Base-by-base conservation (phyloP, 2,888 invertebrate species). In the Entomobrya proxima region DNA sequence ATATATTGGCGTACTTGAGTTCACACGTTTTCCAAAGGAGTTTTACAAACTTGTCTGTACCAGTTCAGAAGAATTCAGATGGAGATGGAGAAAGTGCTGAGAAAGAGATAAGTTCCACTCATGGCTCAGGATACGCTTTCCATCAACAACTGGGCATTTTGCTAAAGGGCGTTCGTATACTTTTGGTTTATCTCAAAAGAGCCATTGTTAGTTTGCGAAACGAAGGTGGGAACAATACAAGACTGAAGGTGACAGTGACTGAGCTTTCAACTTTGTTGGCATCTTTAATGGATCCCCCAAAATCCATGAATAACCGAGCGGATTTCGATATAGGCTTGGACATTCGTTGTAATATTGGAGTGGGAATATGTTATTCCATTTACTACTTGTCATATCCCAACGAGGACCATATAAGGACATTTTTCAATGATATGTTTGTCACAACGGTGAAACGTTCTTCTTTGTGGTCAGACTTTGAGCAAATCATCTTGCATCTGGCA, bases 291-390 rank as follows among this genome's bases (percentile, higher is more conserved):
- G 78, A 55, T 35, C 69, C 74, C 24, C 21, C 58, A 24, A 69
- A 30, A 44, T 50, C 55, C 9, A 35, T 37, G 13, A 32, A 32
- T 7, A 24, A 21, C 7, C 55, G 15, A 21, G 61, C 37, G 4
- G 55, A 81, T n/a, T 72, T 86, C 30, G 88, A 88, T 30, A 37
- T 88, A 69, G 85, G 86, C 0, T 24, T 90, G 52, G 88, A 89
- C 47, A 81, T 90, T 18, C 86, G 87, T 24, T 89, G 88, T 44
- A 89, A 88, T 58, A 84, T 85, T 47, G 89, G 90, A 32, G 72
- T 90, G 11, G 77, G 80, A 32, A 30, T 89, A 7, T 86, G 87
- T 18, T 83, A 88, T 52, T 77, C 84, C n/a, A 44, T 78, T n/a
- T 35, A 32, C 6, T 84, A 52, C n/a, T n/a, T 84, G 0, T 24